These are phyloP conservation scores for Myocastor coypus DNA, from an alignment of 2,113 vertebrate species.

Conservation along the genomic window DNA sequence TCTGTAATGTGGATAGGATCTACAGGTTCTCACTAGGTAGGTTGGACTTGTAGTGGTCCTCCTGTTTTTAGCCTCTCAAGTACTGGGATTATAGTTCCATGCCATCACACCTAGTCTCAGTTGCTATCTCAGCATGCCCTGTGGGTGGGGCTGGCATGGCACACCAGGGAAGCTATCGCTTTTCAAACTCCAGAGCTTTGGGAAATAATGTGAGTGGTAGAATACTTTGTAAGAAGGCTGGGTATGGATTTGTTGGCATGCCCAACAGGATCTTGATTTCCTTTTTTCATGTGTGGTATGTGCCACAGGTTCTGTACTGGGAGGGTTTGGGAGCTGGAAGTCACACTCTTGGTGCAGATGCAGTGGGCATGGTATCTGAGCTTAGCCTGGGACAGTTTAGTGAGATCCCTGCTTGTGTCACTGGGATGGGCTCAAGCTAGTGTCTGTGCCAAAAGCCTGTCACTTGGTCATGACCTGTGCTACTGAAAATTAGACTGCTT, in stretches of 20 bases:
- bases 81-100: no score
- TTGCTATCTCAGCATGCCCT: no score
- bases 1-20: no score
- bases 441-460: neutral
- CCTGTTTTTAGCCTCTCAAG: no score
- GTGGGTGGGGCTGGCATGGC: no score
- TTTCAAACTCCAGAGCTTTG: neutral
- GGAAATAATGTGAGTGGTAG: neutral
- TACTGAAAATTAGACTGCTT: neutral
- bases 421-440: neutral
- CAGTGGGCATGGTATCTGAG: neutral
- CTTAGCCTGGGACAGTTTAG: neutral
- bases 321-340: neutral
- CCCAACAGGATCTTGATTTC: neutral
- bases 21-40: no score
- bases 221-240: neutral
- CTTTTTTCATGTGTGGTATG: neutral
- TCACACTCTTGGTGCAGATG: neutral
- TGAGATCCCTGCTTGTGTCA: neutral
- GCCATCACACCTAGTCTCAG: no score
- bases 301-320: neutral
- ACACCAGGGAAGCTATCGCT: neutral
- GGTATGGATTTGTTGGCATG: neutral
- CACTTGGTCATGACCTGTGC: neutral
- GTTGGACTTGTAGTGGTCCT: no score